Evolutionary conservation across 1,140 invertebrate species (phyloP).

Genomic region (Microplitis mediator): DNA sequence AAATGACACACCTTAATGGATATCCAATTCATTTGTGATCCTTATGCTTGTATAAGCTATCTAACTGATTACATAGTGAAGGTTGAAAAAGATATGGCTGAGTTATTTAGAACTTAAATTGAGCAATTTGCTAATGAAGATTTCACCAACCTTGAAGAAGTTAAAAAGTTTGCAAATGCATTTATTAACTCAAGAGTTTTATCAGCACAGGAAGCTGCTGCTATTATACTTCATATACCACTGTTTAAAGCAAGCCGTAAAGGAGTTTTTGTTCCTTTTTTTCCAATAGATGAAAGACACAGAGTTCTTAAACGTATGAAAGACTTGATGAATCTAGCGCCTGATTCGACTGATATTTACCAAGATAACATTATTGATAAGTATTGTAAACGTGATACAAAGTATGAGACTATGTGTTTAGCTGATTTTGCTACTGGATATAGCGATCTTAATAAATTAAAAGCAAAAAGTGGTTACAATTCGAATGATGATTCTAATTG

Average conservation of each 20-base stretch:
- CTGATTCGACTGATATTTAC: constrained; percentile 1
- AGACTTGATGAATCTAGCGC: not conserved
- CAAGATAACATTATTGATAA: not conserved
- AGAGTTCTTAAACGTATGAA: not conserved
- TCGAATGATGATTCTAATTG: too few species aligned
- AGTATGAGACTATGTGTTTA: not conserved
- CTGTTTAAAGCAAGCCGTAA: not conserved
- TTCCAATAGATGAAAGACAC: not conserved
- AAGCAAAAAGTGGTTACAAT: not conserved
- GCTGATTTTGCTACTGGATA: constrained; percentile 1
- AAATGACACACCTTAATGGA: too few species aligned
- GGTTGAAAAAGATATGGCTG: too few species aligned
- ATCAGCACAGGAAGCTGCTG: not conserved
- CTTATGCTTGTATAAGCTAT: not conserved
- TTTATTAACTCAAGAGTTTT: not conserved
- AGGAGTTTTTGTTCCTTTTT: not conserved
- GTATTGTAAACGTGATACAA: not conserved
- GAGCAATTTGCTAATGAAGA: not conserved
- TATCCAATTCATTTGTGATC: not conserved
- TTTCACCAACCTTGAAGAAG: constrained; percentile 5
- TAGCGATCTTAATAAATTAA: not conserved
- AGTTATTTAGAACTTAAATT: too few species aligned
- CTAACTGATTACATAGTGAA: too few species aligned
- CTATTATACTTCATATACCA: not conserved
- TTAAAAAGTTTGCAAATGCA: not conserved